Conservation (phyloP, 2,888 invertebrate species). For the Eupeodes luniger region DNA sequence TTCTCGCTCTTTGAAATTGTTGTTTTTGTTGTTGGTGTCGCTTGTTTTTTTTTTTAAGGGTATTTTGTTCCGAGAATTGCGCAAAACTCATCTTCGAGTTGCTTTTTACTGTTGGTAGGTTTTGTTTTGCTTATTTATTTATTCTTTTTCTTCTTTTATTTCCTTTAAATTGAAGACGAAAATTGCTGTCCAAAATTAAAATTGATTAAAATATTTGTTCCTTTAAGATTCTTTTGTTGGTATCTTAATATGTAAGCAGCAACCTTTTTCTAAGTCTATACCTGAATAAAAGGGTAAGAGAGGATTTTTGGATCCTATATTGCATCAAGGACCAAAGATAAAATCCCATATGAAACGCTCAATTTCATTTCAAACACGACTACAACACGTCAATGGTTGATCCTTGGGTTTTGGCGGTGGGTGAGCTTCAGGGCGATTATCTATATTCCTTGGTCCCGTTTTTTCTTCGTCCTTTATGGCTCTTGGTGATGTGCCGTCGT, state of each 20-base stretch:
- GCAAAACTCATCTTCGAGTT: slow-evolving; percentile 50
- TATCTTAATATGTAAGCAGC: neutral
- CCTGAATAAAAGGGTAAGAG: neutral
- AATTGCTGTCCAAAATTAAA: slow-evolving; percentile 16
- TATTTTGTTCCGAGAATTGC: slow-evolving; percentile 40
- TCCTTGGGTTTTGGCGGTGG: slow-evolving; percentile 25
- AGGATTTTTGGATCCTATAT: slow-evolving; percentile 8
- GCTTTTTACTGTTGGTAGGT: neutral
- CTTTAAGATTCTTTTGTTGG: neutral
- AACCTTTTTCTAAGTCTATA: neutral
- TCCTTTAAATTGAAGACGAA: slow-evolving; percentile 2
- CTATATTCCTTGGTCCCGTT: neutral
- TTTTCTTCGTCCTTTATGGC: neutral
- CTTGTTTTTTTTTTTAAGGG: neutral
- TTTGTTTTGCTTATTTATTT: neutral
- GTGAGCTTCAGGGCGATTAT: neutral
- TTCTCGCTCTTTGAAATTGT: slow-evolving; percentile 51
- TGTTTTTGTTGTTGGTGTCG: slow-evolving; percentile 36
- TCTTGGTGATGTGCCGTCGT: slow-evolving; percentile 42
- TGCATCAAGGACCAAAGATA: slow-evolving; percentile 22
- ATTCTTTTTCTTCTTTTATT: neutral
- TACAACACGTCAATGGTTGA: neutral
- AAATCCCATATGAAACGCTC: slow-evolving; percentile 54
- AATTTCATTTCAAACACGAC: slow-evolving; percentile 59
- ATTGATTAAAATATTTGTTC: slow-evolving; percentile 6